A percentile compares a stretch with the other conserved stretches of the same genome.
Conservation (phyloP, 2,888 invertebrate genomes). For the Cheilosia impressa region DNA sequence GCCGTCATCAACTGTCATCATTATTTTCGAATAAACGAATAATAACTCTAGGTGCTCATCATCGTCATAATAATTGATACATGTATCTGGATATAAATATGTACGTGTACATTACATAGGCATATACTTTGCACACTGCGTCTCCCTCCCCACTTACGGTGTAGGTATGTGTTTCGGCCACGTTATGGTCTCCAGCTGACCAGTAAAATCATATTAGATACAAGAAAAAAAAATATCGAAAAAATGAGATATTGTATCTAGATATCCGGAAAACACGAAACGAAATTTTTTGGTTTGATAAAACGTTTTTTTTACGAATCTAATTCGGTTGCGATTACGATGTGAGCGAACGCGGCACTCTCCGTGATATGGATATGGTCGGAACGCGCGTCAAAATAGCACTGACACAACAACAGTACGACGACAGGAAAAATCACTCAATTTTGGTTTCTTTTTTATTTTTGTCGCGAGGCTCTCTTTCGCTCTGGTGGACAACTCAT, state of each 20-base stretch:
- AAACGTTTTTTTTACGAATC: constrained; percentile 59
- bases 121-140: constrained; percentile 60
- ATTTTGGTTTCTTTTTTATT: constrained; percentile 74
- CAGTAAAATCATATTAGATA: constrained; percentile 54
- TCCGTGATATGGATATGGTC: constrained; percentile 80
- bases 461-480: constrained; percentile 36
- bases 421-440: constrained; percentile 81
- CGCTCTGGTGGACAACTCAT: constrained; percentile 21
- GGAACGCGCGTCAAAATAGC: constrained; percentile 84
- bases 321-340: constrained; percentile 71
- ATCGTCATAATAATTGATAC: constrained; percentile 74
- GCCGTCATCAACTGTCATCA: constrained; percentile 80
- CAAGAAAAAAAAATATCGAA: constrained; percentile 12
- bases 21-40: constrained; percentile 77
- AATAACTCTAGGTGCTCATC: constrained; percentile 77
- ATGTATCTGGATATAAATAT: constrained; percentile 59
- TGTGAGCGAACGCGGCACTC: constrained; percentile 66
- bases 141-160: constrained; percentile 56
- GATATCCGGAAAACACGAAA: constrained; percentile 46
- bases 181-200: constrained; percentile 59
- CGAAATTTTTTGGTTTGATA: constrained; percentile 12
- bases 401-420: constrained; percentile 83
- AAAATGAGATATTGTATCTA: constrained; percentile 37
- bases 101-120: constrained; percentile 68
- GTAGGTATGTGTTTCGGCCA: constrained; percentile 63